Evolutionary conservation across 2,797 vertebrate species (phyloP).

Genomic region (Parauchenoglanis punctatus): DNA sequence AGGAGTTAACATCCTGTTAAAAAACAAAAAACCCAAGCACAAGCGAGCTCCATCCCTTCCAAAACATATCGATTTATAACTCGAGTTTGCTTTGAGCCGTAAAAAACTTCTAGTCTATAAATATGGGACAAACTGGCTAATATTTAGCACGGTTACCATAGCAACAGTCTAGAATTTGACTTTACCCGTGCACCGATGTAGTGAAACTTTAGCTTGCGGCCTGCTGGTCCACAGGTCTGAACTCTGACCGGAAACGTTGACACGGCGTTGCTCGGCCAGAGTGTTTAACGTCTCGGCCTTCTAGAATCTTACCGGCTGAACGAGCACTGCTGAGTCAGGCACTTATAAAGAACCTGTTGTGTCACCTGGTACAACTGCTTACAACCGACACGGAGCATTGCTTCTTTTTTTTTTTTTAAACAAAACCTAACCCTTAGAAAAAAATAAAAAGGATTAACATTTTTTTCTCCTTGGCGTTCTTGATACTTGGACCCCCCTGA

Average conservation of each 20-base stretch:
- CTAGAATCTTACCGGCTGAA: neutral
- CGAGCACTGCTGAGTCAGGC: slow-evolving; percentile 9
- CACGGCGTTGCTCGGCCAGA: neutral
- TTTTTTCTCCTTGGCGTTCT: neutral
- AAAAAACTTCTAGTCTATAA: neutral
- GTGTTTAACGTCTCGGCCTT: neutral
- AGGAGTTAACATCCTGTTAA: neutral
- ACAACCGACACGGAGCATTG: too few species aligned
- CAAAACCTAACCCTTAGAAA: neutral
- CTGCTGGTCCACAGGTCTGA: neutral
- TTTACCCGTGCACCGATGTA: neutral
- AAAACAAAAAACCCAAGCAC: too few species aligned
- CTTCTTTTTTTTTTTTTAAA: neutral
- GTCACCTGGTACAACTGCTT: neutral
- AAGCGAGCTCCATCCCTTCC: too few species aligned
- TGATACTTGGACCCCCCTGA: neutral
- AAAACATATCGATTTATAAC: too few species aligned
- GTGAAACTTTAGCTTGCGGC: neutral
- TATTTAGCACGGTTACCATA: neutral
- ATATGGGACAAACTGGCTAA: neutral
- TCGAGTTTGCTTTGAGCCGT: neutral
- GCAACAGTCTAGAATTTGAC: neutral
- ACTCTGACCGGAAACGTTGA: neutral
- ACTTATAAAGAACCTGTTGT: neutral
- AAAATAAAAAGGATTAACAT: neutral